phyloP scores from a whole-genome alignment of 2,888 invertebrate species.

The Sisyra terminalis region DNA sequence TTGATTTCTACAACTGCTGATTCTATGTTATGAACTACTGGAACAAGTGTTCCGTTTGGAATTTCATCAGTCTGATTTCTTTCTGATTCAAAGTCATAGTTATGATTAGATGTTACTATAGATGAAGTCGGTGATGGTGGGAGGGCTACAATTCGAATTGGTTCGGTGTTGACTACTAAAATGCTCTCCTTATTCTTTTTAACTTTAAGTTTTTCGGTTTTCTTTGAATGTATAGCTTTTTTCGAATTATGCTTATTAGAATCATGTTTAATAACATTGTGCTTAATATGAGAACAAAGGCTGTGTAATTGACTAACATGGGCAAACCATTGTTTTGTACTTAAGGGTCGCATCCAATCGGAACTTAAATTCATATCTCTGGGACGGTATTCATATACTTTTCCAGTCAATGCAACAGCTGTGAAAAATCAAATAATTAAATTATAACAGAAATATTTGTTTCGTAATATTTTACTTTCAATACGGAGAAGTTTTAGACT shows the following conservation, averaged over 20 bases:
- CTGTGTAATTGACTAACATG: constrained; percentile 6
- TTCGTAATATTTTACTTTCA: constrained; percentile 66
- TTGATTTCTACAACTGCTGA: no score
- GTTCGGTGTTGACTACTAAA: no score
- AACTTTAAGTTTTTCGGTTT: no score
- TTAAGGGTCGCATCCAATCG: constrained; percentile 4
- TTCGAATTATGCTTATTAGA: no score
- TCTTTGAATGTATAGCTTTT: no score
- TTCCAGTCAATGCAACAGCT: constrained; percentile 10
- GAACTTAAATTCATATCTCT: constrained; percentile 5
- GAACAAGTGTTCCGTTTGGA: not conserved
- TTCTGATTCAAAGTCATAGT: no score
- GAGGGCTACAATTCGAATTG: no score
- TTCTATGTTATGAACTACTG: not conserved
- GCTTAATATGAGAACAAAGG: constrained; percentile 6
- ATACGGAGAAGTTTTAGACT: constrained; percentile 56
- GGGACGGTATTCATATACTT: constrained; percentile 7
- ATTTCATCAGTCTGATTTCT: no score
- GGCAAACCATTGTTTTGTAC: constrained; percentile 6
- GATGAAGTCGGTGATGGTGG: no score
- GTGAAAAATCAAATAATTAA: no score
- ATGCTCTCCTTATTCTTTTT: no score
- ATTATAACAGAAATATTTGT: not conserved
- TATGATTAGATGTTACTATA: no score
- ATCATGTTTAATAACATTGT: not conserved